A percentile compares a stretch with the other conserved stretches of the same genome.
Conservation (phyloP, 2,113 vertebrate genomes). For the Irena cyanogastra region DNA sequence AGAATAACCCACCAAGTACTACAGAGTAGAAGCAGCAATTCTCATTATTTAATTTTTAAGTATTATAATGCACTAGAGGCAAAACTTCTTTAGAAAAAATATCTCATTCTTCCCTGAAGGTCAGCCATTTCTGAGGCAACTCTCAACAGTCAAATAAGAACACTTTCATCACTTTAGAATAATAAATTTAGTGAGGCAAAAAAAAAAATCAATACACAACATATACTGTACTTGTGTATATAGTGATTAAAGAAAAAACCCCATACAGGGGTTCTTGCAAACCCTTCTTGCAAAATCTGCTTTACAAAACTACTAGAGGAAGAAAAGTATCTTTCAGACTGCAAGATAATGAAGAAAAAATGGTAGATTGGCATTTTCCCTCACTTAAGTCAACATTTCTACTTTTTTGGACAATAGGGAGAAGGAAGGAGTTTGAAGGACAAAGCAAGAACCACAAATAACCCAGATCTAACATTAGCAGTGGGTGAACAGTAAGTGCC, state of each 20-base stretch:
- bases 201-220: neutral
- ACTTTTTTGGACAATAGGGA: neutral
- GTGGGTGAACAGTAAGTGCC: neutral
- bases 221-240: neutral
- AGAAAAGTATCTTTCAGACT: neutral
- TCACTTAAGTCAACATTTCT: neutral
- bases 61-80: neutral
- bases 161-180: neutral
- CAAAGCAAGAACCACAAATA: neutral
- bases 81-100: neutral
- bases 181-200: neutral
- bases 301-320: neutral
- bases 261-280: neutral
- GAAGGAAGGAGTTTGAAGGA: neutral
- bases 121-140: neutral
- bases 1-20: neutral
- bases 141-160: neutral
- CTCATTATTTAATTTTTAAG: neutral
- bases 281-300: neutral
- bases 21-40: neutral
- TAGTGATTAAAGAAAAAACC: neutral
- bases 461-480: neutral
- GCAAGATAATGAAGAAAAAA: neutral
- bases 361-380: neutral
- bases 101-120: neutral